These are phyloP conservation scores for Penaeus vannamei DNA, from an alignment of 1,140 invertebrate species.

Conservation along the genomic window DNA sequence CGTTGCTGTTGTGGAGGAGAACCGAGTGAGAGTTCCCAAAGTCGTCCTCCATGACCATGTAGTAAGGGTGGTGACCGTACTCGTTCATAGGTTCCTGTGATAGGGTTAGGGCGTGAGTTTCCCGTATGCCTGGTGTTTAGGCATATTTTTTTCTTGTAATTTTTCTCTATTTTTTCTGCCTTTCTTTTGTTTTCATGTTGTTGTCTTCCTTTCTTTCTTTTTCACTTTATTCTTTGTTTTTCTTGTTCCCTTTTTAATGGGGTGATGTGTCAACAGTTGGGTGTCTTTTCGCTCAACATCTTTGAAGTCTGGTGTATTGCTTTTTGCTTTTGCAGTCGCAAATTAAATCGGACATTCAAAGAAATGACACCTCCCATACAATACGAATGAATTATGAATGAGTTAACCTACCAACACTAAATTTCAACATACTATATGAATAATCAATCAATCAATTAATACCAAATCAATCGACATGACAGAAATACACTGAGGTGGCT, in stretches of 20 bases:
- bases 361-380: background rate
- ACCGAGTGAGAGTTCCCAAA: slow-evolving; percentile 73
- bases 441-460: background rate
- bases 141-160: too few relatives aligned
- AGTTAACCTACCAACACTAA: background rate
- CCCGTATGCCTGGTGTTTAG: too few relatives aligned
- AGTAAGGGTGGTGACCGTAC: slow-evolving; percentile 77
- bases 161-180: too few relatives aligned
- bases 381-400: background rate
- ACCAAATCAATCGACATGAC: background rate
- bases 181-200: too few relatives aligned
- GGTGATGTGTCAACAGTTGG: background rate
- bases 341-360: background rate
- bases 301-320: background rate
- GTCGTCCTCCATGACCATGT: slow-evolving; percentile 74
- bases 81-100: slow-evolving; percentile 71
- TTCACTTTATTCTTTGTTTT: too few relatives aligned
- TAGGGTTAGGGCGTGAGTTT: background rate
- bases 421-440: background rate
- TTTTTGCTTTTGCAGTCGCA: too few relatives aligned
- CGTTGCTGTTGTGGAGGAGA: slow-evolving; percentile 74
- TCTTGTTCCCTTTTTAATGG: too few relatives aligned
- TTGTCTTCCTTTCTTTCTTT: too few relatives aligned
- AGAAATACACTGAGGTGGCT: background rate
- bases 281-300: background rate